Evolutionary conservation across 2,888 invertebrate genomes (phyloP).

Genomic region (Graphium colonna): DNA sequence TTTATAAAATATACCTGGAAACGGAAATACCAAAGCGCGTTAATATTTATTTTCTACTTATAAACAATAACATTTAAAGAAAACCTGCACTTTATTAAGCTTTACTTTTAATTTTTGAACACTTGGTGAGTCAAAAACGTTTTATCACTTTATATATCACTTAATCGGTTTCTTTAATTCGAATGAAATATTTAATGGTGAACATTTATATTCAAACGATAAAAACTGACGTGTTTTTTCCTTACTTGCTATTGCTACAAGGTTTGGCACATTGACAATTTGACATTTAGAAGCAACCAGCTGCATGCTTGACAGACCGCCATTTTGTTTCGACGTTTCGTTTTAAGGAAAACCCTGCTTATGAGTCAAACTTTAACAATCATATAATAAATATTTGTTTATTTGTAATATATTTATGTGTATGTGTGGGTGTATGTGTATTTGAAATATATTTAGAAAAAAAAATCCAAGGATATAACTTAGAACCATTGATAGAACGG

Average conservation of each 20-base stretch:
- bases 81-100: too few species aligned
- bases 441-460: too few species aligned
- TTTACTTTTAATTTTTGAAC: too few species aligned
- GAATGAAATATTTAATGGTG: conserved; percentile 23
- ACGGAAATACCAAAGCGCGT: conserved; percentile 23
- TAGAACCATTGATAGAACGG: too few species aligned
- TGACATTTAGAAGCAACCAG: conserved; percentile 37
- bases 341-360: conserved; percentile 27
- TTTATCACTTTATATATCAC: conserved; percentile 27
- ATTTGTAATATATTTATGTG: too few species aligned
- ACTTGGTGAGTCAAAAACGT: too few species aligned
- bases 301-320: conserved; percentile 35
- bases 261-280: conserved; percentile 29
- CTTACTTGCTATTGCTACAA: conserved; percentile 49
- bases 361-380: not conserved
- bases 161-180: conserved; percentile 7
- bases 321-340: conserved; percentile 40
- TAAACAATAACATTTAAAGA: conserved; percentile 10
- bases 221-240: conserved; percentile 66
- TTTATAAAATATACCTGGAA: conserved; percentile 42
- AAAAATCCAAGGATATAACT: too few species aligned
- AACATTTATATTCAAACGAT: conserved; percentile 32
- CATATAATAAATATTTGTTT: too few species aligned
- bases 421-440: too few species aligned
- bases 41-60: conserved; percentile 13